phyloP scores from a whole-genome alignment of 2,113 vertebrate species.

The Crotalus horridus region DNA sequence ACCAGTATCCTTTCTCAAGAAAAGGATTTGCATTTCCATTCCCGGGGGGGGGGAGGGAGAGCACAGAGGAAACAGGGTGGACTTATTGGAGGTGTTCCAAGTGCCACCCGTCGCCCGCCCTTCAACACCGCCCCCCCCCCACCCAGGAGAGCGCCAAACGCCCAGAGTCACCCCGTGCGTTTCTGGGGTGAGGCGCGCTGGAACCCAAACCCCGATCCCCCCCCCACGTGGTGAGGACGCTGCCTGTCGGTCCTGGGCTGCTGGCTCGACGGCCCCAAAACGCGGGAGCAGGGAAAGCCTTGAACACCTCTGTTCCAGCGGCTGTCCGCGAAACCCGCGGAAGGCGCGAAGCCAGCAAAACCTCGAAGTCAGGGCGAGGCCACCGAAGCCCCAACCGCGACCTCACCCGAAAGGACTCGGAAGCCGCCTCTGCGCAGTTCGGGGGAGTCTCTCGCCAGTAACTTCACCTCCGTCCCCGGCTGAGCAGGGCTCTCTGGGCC shows the following conservation, averaged over 20 bases:
- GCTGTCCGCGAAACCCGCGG: not conserved
- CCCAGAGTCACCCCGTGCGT: not conserved
- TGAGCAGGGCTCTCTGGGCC: no score
- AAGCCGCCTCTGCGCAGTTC: not conserved
- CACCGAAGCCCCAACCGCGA: not conserved
- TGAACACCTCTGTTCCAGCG: not conserved
- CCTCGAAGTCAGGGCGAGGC: not conserved
- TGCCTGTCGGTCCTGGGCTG: not conserved
- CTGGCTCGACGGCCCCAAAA: not conserved
- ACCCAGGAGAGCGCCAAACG: not conserved
- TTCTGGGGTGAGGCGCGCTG: no score
- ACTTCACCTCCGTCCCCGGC: not conserved
- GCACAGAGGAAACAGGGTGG: not conserved
- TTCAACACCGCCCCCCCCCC: not conserved
- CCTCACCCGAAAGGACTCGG: not conserved
- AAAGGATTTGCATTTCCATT: not conserved
- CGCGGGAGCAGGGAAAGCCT: not conserved
- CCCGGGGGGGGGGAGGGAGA: no score
- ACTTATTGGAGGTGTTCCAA: not conserved
- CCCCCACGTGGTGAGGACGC: no score
- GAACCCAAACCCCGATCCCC: not conserved
- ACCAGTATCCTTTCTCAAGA: not conserved
- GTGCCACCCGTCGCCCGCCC: no score
- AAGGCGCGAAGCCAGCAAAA: not conserved
- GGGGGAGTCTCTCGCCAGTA: not conserved